Percentiles rank a stretch among this genome's conserved stretches.
Conservation (phyloP, 2,797 vertebrate species). For the Falco concolor region DNA sequence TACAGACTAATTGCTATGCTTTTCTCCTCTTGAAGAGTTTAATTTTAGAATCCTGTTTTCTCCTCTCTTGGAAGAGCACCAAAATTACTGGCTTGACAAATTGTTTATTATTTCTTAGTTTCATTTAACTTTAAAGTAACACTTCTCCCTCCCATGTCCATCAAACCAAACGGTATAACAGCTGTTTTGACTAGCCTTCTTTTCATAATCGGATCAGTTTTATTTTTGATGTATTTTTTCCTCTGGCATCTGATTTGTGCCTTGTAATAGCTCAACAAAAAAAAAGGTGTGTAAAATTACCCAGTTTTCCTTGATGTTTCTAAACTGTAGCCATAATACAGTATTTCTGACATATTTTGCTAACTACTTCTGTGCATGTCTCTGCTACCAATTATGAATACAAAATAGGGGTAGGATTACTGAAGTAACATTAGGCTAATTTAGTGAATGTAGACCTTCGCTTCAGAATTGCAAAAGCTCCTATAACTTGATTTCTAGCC, state of each 20-base stretch:
- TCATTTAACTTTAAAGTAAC: not conserved
- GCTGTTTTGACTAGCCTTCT: not conserved
- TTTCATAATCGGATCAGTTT: not conserved
- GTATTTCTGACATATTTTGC: not conserved
- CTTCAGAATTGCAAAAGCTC: not conserved
- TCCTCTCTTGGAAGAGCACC: not conserved
- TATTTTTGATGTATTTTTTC: not conserved
- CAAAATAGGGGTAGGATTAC: not conserved
- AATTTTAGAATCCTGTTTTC: not conserved
- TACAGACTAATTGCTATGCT: not conserved
- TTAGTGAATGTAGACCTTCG: not conserved
- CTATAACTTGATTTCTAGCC: not conserved
- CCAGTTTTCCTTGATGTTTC: not conserved
- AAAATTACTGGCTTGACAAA: not conserved
- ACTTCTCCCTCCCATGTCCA: not conserved
- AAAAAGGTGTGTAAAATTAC: not conserved
- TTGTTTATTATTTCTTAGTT: not conserved
- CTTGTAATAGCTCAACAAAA: not conserved
- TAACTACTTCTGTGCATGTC: not conserved
- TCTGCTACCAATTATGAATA: not conserved
- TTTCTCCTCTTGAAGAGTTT: not conserved
- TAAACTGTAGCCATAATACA: not conserved
- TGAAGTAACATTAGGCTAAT: not conserved
- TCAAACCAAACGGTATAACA: not conserved
- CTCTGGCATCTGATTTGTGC: not conserved